phyloP scores from a whole-genome alignment of 2,797 vertebrate genomes.

The Crenichthys baileyi region DNA sequence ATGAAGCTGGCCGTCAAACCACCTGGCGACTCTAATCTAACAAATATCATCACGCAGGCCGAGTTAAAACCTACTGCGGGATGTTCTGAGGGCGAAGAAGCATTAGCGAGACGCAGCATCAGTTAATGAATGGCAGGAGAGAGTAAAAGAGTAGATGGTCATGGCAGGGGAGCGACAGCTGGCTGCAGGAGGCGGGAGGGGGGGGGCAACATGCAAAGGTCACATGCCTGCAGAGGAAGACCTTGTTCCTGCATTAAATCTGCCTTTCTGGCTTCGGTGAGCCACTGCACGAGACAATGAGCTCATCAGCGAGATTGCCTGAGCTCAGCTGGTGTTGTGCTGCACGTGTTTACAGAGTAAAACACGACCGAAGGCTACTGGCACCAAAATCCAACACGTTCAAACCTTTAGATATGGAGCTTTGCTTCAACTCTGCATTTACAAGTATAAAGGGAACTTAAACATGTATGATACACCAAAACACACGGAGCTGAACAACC shows the following conservation, averaged over 20 bases:
- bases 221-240: constrained; percentile 41
- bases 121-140: constrained; percentile 1
- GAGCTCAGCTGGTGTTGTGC: constrained; percentile 19
- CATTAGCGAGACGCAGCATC: neutral
- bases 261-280: constrained; percentile 50
- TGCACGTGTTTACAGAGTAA: neutral
- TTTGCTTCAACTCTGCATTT: neutral
- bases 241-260: constrained; percentile 48
- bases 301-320: constrained; percentile 52
- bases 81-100: neutral
- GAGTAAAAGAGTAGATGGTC: constrained; percentile 12
- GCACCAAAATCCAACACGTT: neutral
- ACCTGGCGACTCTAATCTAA: constrained; percentile 1
- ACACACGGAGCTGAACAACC: neutral
- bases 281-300: constrained; percentile 51
- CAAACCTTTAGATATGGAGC: neutral
- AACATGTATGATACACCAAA: too few species aligned
- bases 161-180: constrained; percentile 54
- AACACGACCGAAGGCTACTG: neutral
- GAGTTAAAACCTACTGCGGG: too few species aligned
- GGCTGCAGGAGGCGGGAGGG: constrained; percentile 38
- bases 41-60: neutral
- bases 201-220: constrained; percentile 8
- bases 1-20: neutral
- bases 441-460: neutral